Percentiles rank a stretch among this genome's conserved stretches.
These are phyloP conservation scores for Prorops nasuta DNA, from an alignment of 1,140 invertebrate species.

Conservation along the genomic window DNA sequence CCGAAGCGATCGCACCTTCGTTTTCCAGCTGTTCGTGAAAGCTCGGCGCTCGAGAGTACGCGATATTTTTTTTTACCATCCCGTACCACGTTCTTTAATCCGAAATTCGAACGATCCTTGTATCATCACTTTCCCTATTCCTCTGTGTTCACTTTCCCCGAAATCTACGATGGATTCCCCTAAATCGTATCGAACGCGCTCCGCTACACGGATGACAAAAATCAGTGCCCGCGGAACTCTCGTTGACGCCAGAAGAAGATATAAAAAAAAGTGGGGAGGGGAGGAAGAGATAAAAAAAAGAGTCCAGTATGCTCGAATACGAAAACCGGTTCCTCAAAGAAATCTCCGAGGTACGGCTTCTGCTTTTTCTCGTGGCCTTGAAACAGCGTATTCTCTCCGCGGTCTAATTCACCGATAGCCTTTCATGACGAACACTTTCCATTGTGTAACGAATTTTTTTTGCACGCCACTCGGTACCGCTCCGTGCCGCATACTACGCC, in stretches of 20 bases:
- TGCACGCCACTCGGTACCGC: not conserved
- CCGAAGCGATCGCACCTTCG: slow-evolving; percentile 17
- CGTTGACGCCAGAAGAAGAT: too few species aligned
- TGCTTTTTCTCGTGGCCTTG: slow-evolving; percentile 51
- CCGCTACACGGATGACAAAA: too few species aligned
- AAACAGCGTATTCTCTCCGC: slow-evolving; percentile 45
- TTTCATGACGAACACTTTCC: slow-evolving; percentile 55
- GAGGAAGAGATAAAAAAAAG: too few species aligned
- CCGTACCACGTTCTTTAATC: too few species aligned
- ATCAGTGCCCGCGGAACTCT: too few species aligned
- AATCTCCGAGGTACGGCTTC: slow-evolving; percentile 38
- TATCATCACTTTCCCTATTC: too few species aligned
- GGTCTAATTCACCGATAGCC: slow-evolving; percentile 53
- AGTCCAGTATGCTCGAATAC: too few species aligned
- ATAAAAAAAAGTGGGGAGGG: too few species aligned
- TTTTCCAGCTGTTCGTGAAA: slow-evolving; percentile 46
- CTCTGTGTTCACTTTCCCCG: slow-evolving; percentile 27
- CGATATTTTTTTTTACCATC: too few species aligned
- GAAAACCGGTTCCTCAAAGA: slow-evolving; percentile 44
- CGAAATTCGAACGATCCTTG: too few species aligned
- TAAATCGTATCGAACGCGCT: too few species aligned
- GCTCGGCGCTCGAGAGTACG: slow-evolving; percentile 19
- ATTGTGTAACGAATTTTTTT: slow-evolving; percentile 54
- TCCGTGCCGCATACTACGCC: not conserved
- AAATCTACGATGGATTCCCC: slow-evolving; percentile 14